A percentile compares a stretch with the other conserved stretches of the same genome.
phyloP scores from a whole-genome alignment of 2,888 invertebrate genomes.

The Drosophila vallismaia region DNA sequence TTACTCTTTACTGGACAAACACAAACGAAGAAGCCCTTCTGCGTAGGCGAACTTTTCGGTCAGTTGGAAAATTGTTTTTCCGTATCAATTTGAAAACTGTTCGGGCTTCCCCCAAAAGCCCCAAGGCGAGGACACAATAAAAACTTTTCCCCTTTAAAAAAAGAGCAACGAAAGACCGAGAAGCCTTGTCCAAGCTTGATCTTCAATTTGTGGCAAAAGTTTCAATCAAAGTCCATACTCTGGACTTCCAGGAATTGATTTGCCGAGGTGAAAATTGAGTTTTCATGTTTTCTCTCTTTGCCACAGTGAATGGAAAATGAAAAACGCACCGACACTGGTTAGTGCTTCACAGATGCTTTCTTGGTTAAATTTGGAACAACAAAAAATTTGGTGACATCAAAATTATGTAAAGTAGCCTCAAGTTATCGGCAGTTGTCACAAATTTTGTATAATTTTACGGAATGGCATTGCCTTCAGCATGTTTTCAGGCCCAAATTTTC shows the following conservation, averaged over 20 bases:
- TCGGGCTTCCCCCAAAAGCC: not conserved
- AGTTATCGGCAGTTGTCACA: conserved; percentile 62
- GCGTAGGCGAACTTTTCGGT: conserved; percentile 8
- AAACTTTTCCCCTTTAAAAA: conserved; percentile 11
- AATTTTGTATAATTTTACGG: conserved; percentile 62
- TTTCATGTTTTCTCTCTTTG: conserved; percentile 17
- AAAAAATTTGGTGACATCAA: conserved; percentile 51
- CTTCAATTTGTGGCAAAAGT: conserved; percentile 41
- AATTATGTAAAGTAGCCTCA: conserved; percentile 70
- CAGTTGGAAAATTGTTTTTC: not conserved
- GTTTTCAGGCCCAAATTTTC: conserved; percentile 12
- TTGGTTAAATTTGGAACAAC: conserved; percentile 11
- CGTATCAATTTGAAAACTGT: not conserved
- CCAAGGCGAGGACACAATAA: conserved; percentile 2
- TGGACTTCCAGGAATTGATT: conserved; percentile 12
- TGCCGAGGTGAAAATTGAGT: conserved; percentile 42
- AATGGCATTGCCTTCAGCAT: conserved; percentile 35
- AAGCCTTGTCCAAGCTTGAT: conserved; percentile 2
- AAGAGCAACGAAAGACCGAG: conserved; percentile 1
- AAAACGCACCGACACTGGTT: not conserved
- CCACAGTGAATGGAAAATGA: not conserved
- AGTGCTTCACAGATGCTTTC: conserved; percentile 2
- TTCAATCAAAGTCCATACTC: conserved; percentile 19
- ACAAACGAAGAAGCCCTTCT: conserved; percentile 8
- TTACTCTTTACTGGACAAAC: conserved; percentile 15